Conservation (phyloP, 2,888 invertebrate species). For the Drosophila setosimentum region DNA sequence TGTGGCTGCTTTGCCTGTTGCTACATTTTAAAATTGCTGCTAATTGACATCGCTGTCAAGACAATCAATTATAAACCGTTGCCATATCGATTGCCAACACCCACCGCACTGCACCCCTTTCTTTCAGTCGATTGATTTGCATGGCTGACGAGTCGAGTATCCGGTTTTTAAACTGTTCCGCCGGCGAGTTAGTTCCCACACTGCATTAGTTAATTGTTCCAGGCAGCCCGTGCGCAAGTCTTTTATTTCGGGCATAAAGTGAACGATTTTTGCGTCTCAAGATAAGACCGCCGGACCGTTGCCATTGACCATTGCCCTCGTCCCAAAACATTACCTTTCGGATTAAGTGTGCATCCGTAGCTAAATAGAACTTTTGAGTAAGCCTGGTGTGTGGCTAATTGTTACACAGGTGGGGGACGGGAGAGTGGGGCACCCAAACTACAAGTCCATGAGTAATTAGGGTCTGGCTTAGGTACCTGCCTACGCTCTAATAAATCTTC, state of each 20-base stretch:
- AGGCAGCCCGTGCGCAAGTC: conserved; percentile 59
- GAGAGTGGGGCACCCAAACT: conserved; percentile 33
- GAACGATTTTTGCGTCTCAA: conserved; percentile 64
- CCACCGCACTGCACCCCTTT: not conserved
- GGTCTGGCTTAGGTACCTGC: conserved; percentile 71
- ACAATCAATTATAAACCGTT: conserved; percentile 27
- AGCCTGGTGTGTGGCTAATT: conserved; percentile 65
- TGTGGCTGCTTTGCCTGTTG: not conserved
- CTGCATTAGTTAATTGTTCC: conserved; percentile 66
- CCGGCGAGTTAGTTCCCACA: conserved; percentile 37
- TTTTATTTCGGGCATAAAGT: conserved; percentile 50
- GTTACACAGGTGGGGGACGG: conserved; percentile 46
- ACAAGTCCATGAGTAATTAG: conserved; percentile 71
- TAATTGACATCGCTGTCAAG: conserved; percentile 29
- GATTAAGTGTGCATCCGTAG: conserved; percentile 24
- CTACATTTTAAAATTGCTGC: not conserved
- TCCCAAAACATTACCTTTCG: not conserved
- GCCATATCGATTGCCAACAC: conserved; percentile 12
- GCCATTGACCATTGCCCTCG: conserved; percentile 37
- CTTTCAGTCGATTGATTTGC: conserved; percentile 37
- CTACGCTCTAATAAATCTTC: conserved; percentile 70
- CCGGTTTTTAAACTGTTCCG: conserved; percentile 39
- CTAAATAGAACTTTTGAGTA: conserved; percentile 44
- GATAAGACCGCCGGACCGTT: conserved; percentile 45
- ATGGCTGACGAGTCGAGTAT: conserved; percentile 33